Conservation (phyloP, 2,797 vertebrate genomes). For the Buceros bicornis region DNA sequence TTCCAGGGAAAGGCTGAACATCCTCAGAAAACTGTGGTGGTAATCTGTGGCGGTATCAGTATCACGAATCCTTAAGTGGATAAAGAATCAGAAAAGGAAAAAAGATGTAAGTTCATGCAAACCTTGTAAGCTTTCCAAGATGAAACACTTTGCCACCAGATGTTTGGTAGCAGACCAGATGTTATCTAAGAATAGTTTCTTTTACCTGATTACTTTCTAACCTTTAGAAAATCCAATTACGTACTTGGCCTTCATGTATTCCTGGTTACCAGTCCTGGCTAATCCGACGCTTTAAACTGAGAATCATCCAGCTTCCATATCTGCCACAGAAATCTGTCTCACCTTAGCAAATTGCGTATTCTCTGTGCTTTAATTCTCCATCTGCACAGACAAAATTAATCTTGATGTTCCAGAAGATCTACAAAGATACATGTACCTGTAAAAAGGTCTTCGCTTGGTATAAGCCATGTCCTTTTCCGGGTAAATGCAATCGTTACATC, state of each 20-base stretch:
- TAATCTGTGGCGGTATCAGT: background rate
- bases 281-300: background rate
- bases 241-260: background rate
- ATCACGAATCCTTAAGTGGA: background rate
- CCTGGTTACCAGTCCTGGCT: background rate
- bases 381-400: background rate
- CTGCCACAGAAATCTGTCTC: background rate
- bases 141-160: slow-evolving; percentile 52
- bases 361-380: background rate
- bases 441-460: background rate
- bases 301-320: background rate
- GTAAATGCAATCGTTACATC: background rate
- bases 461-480: background rate
- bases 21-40: background rate
- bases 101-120: background rate
- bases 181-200: slow-evolving; percentile 62
- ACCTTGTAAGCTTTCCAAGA: slow-evolving; percentile 31
- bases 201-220: slow-evolving; percentile 49
- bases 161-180: slow-evolving; percentile 56
- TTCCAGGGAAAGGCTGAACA: background rate
- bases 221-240: slow-evolving; percentile 43
- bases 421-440: background rate
- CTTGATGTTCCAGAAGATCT: background rate
- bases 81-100: background rate
- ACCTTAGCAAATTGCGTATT: background rate